Evolutionary conservation across 1,140 invertebrate genomes (phyloP), one percentile per base, ranked within the genome.

Genomic region (Zeugodacus cucurbitae): DNA sequence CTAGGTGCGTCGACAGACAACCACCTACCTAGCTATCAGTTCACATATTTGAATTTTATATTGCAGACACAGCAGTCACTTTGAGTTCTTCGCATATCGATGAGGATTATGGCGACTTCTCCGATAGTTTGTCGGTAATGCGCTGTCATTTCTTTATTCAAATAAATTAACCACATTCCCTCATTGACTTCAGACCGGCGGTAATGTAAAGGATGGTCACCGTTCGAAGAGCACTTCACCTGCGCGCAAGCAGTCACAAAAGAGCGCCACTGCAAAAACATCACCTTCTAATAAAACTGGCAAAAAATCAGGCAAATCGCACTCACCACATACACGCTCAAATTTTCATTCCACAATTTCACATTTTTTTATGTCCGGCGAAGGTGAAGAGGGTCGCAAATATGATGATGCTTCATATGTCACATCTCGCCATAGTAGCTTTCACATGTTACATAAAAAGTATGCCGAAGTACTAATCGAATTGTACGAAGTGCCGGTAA

Each of bases 401-500:
- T 5, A 29, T 26, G 57, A 54, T 41, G 85, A 87, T 29, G n/a
- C 41, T 2, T 41, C 22, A 14, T 88, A 58, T 59, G 34, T 88
- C 20, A n/a, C 22, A 3, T 78, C 48, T 37, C 20, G 34, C 11
- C 58, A 54, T 11, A 37, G 26, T 20, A 59, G 54, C 34, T 74
- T n/a, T 20, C 32, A 37, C 7, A 87, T 88, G 58, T 7, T 87
- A 48, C 88, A 88, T 57, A 41, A 29, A 26, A 54, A 34, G 29
- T 88, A 88, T 88, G 88, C 88, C 74, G 88, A 26, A 20, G 88
- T 88, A 5, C 29, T 48, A 22, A 41, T 87, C 64, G 67, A 26
- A 29, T 57, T 54, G n/a, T 59, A 48, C 26, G 32, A 87, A 58
- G 20, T 86, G 17, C 58, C 74, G 22, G 10, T 82, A 29, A 82